These are phyloP conservation scores for Lutjanus erythropterus DNA, from an alignment of 2,113 vertebrate species.

Conservation along the genomic window DNA sequence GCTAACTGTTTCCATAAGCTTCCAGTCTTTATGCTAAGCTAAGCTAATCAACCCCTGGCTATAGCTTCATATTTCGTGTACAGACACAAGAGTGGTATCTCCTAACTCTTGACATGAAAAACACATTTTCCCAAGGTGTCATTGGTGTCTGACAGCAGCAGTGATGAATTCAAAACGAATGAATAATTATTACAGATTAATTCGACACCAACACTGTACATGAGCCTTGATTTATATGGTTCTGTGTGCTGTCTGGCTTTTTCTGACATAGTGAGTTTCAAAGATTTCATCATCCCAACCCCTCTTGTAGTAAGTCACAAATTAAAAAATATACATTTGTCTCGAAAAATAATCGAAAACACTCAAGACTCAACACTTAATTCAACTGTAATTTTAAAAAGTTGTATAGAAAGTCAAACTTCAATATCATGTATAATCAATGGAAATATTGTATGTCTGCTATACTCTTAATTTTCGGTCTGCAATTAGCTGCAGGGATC, in stretches of 20 bases:
- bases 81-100: neutral
- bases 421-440: conserved; percentile 32
- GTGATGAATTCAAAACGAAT: neutral
- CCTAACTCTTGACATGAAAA: neutral
- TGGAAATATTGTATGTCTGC: conserved; percentile 11
- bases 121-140: neutral
- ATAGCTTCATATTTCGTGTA: neutral
- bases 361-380: neutral
- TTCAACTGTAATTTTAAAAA: neutral
- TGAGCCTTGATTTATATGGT: neutral
- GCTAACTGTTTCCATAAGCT: neutral
- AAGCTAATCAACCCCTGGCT: neutral
- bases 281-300: neutral
- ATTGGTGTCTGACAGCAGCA: neutral
- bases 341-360: neutral
- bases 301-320: neutral
- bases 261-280: neutral
- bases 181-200: neutral
- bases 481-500: conserved; percentile 34
- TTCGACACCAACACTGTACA: neutral
- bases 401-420: neutral
- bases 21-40: neutral
- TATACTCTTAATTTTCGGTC: neutral
- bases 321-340: neutral
- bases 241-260: neutral